Conservation (phyloP, 2,888 invertebrate species). For the Formica aserva region DNA sequence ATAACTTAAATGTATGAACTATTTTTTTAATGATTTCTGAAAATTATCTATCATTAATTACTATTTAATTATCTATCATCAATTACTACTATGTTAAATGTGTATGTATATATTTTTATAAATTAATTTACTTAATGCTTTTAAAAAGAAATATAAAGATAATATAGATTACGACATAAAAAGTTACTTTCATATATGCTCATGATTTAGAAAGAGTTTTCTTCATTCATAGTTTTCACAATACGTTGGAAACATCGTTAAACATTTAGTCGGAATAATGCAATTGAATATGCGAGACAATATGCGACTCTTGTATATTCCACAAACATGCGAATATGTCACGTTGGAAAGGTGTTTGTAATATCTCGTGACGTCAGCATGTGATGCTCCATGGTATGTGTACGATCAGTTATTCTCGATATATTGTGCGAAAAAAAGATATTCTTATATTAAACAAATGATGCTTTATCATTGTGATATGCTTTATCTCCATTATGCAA, state of each 20-base stretch:
- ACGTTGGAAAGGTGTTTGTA: slow-evolving; percentile 50
- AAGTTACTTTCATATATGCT: slow-evolving; percentile 10
- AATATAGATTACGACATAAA: not conserved
- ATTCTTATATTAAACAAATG: slow-evolving; percentile 27
- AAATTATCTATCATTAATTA: slow-evolving; percentile 14
- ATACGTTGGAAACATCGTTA: slow-evolving; percentile 83
- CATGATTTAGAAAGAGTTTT: slow-evolving; percentile 34
- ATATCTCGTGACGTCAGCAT: slow-evolving; percentile 68
- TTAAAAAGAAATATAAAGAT: not conserved
- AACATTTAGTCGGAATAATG: slow-evolving; percentile 72
- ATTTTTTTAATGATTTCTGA: not conserved
- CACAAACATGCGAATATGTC: slow-evolving; percentile 45
- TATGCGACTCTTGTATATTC: slow-evolving; percentile 27
- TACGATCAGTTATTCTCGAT: slow-evolving; percentile 19
- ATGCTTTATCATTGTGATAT: slow-evolving; percentile 13
- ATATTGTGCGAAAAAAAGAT: slow-evolving; percentile 4
- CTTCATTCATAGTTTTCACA: slow-evolving; percentile 80
- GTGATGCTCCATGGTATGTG: slow-evolving; percentile 74
- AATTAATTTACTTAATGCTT: not conserved
- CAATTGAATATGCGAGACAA: slow-evolving; percentile 35
- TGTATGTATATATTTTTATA: not conserved
- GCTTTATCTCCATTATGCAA: slow-evolving; percentile 14
- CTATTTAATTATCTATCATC: not conserved
- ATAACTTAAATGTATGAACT: not conserved
- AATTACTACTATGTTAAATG: slow-evolving; percentile 3